Evolutionary conservation across 2,113 vertebrate species (phyloP).

Genomic region (Calidris pugnax): DNA sequence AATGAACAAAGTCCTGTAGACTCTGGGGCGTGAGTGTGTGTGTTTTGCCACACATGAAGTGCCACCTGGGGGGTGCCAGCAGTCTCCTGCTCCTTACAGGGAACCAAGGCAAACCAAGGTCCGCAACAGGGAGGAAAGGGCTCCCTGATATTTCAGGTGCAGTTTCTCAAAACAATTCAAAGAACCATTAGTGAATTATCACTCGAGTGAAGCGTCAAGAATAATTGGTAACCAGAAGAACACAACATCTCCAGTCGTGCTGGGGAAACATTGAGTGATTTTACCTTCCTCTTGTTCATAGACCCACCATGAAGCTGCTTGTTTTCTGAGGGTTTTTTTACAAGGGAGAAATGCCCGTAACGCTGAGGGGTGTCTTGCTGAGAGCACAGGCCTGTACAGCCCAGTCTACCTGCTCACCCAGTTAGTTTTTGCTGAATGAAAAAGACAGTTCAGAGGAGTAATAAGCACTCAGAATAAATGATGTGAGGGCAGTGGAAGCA

Average conservation of each 20-base stretch:
- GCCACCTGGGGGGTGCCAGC: neutral
- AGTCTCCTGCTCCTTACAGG: neutral
- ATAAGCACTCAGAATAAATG: neutral
- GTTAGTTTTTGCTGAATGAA: neutral
- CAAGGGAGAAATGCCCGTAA: neutral
- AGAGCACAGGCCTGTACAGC: neutral
- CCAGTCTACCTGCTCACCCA: neutral
- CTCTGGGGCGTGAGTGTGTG: neutral
- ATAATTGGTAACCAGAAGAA: neutral
- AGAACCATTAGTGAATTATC: neutral
- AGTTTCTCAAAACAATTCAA: neutral
- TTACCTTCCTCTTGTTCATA: neutral
- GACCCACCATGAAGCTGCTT: neutral
- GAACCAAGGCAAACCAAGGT: neutral
- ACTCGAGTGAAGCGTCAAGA: neutral
- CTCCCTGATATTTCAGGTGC: neutral
- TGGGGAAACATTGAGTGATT: neutral
- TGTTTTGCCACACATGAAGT: neutral
- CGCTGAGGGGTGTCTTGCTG: neutral
- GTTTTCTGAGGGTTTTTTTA: neutral
- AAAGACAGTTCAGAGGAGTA: neutral
- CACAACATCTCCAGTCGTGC: neutral
- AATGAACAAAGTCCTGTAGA: neutral
- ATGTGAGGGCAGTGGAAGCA: neutral
- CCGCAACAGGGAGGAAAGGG: too few relatives aligned